Evolutionary conservation across 1,140 invertebrate genomes (phyloP), one percentile per base, ranked within the genome.

Genomic region (Calephelis nemesis): DNA sequence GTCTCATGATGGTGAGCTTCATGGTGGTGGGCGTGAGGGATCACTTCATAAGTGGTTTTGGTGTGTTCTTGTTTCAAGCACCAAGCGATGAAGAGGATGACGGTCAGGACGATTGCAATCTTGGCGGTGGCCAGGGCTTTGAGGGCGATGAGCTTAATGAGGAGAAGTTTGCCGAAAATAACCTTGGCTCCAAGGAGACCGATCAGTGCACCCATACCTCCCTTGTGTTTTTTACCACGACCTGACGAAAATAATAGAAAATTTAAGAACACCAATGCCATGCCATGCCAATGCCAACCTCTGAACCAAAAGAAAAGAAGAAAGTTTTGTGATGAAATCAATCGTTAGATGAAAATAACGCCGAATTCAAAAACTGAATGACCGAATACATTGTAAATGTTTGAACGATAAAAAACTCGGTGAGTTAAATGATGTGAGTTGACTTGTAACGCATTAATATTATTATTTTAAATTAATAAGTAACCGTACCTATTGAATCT

Each of bases 51-150:
- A 0, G 87, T 90, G 6, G 89, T 91, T 74, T 91, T 91, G 1
- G 83, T 82, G 52, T 85, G 84, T n/a, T 89, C 89, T 3, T 84
- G 82, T 62, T 91, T 91, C 72, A 91, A 65, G 66, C 87, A 90
- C 74, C 79, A 90, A 8, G 87, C 87, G 13, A 88, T 82, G 75
- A 91, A 88, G 47, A 91, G 86, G 30, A 91, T 84, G 52, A 85
- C 84, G 7, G 85, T 86, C 0, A 91, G 78, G n/a, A 90, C 83
- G 3, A 91, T 64, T 1, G 87, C 89, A 13, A 90, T 86, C 74
- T 91, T 90, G 8, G 86, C 88, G 19, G 87, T 90, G 0, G 87
- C 87, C n/a, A 90, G 71, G 0, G 89, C 89, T 62, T 91, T 91
- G 15, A 91, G 75, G 3, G 89, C 89, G 58, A 91, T 84, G 42